Evolutionary conservation across 1,140 invertebrate species (phyloP).

Genomic region (Aleiodes sp.): DNA sequence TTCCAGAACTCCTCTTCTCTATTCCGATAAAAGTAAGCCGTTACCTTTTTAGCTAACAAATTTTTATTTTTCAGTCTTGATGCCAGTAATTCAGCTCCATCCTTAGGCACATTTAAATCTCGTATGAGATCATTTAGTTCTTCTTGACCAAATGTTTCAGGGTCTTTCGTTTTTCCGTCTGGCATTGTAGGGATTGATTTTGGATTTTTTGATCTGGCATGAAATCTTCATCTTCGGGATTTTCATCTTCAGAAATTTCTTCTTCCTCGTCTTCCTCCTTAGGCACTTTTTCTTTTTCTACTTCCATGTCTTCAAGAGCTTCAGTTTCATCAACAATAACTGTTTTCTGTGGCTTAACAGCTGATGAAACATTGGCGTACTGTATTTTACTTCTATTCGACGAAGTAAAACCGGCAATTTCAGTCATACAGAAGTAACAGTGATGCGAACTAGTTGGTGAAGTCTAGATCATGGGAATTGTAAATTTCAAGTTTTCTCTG

Average conservation of each 20-base stretch:
- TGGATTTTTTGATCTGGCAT: too few species aligned
- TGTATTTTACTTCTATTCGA: neutral
- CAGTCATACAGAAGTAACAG: conserved; percentile 23
- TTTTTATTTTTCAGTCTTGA: conserved; percentile 36
- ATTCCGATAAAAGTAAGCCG: conserved; percentile 31
- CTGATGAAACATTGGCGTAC: conserved; percentile 10
- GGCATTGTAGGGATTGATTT: too few species aligned
- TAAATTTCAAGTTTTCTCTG: conserved; percentile 21
- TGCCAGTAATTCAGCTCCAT: conserved; percentile 33
- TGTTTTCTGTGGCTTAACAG: conserved; percentile 19
- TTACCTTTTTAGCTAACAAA: conserved; percentile 27
- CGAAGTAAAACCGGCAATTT: neutral
- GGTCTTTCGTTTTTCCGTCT: conserved; percentile 20
- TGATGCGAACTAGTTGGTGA: neutral
- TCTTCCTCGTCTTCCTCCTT: neutral
- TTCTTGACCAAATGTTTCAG: conserved; percentile 34
- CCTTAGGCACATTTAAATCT: conserved; percentile 34
- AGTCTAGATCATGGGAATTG: conserved; percentile 18
- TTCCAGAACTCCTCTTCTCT: conserved; percentile 20
- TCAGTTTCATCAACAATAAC: neutral
- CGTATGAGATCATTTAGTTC: conserved; percentile 39
- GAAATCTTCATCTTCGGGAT: conserved; percentile 23
- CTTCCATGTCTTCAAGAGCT: neutral
- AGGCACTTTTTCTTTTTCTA: neutral
- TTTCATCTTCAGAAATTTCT: conserved; percentile 31